A percentile compares a stretch with the other conserved stretches of the same genome.
Conservation (phyloP, 2,888 invertebrate genomes). For the Nipponacmea schrenckii region DNA sequence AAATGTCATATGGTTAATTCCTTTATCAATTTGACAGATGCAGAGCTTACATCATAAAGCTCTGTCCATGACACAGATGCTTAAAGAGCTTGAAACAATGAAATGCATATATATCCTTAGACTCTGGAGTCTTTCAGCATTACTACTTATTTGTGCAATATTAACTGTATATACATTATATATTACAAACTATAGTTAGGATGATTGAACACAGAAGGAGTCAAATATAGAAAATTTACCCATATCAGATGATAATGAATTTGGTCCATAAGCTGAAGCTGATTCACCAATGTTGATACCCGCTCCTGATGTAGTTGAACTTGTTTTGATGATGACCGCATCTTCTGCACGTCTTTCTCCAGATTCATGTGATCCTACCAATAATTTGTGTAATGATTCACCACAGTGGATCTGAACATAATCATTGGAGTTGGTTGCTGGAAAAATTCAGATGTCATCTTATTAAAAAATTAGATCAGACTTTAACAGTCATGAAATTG, state of each 20-base stretch:
- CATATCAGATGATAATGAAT: conserved; percentile 38
- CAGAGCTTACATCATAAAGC: too few species aligned
- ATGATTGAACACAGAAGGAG: too few species aligned
- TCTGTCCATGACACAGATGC: too few species aligned
- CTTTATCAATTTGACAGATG: too few species aligned
- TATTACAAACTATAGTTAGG: too few species aligned
- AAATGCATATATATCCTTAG: too few species aligned
- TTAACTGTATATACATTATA: too few species aligned
- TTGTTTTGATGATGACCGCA: conserved; percentile 1
- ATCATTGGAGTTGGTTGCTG: conserved; percentile 49
- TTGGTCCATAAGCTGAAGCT: not conserved
- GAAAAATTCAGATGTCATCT: conserved; percentile 17
- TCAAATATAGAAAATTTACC: conserved; percentile 29
- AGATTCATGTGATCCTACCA: conserved; percentile 34
- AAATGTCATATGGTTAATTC: too few species aligned
- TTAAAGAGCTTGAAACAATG: too few species aligned
- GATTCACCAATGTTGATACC: conserved; percentile 11
- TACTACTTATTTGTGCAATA: too few species aligned
- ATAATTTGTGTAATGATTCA: conserved; percentile 41
- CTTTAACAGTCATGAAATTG: too few species aligned
- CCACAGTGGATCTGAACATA: conserved; percentile 50
- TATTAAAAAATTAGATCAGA: not conserved
- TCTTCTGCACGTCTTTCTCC: conserved; percentile 28
- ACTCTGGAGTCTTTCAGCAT: too few species aligned
- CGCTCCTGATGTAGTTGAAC: conserved; percentile 8